Conservation (phyloP, 1,140 invertebrate genomes). For the Dendrolimus punctatus region DNA sequence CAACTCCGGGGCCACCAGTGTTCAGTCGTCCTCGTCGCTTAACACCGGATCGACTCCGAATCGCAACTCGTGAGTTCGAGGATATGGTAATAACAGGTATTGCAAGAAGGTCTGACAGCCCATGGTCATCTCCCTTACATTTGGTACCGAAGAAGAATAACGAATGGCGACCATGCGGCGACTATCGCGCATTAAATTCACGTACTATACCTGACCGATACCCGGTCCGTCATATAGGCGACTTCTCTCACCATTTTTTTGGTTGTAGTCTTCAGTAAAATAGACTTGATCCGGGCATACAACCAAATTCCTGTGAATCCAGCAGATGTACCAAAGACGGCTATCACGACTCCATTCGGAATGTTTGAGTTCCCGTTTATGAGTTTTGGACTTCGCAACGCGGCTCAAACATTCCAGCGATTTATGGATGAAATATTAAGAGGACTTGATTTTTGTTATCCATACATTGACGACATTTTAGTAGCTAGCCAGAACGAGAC, state of each 20-base stretch:
- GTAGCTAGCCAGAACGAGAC: too few relatives aligned
- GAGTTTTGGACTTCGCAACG: too few relatives aligned
- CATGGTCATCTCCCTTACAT: conserved; percentile 11
- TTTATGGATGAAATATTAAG: too few relatives aligned
- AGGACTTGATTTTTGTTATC: too few relatives aligned
- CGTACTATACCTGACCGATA: conserved; percentile 2
- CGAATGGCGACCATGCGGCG: conserved; percentile 8
- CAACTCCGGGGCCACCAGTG: conserved; percentile 6
- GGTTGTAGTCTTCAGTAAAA: too few relatives aligned
- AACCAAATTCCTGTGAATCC: too few relatives aligned
- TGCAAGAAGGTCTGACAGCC: conserved; percentile 3
- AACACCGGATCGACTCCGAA: conserved; percentile 9
- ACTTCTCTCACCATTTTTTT: conserved; percentile 7
- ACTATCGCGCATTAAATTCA: conserved; percentile 5
- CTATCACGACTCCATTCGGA: too few relatives aligned
- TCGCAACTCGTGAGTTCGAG: conserved; percentile 9
- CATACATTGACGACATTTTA: too few relatives aligned
- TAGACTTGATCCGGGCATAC: too few relatives aligned
- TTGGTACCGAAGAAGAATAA: conserved; percentile 7
- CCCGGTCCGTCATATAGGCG: conserved; percentile 4
- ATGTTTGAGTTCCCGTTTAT: too few relatives aligned
- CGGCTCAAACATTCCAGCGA: too few relatives aligned
- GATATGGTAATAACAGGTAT: conserved; percentile 5
- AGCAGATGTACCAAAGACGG: too few relatives aligned
- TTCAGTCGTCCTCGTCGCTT: conserved; percentile 6